These are phyloP conservation scores for Sitobion miscanthi DNA, from an alignment of 1,140 invertebrate species.

Conservation along the genomic window DNA sequence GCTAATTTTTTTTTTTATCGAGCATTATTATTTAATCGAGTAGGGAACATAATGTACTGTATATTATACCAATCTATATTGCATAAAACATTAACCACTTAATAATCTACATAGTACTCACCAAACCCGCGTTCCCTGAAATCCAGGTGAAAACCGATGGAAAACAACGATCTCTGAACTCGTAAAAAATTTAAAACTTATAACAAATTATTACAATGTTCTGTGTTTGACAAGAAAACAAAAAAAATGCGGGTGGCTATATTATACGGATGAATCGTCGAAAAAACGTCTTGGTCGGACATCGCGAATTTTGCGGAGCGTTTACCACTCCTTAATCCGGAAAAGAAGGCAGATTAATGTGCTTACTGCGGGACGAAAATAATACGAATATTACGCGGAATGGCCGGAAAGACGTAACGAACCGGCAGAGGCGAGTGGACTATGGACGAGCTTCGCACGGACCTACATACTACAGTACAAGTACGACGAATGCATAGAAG, in stretches of 20 bases:
- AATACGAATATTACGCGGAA: neutral
- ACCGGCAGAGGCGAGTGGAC: too few species aligned
- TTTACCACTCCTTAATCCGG: neutral
- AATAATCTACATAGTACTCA: neutral
- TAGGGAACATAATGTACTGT: too few species aligned
- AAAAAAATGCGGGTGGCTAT: neutral
- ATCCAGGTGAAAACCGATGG: neutral
- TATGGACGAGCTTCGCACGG: too few species aligned
- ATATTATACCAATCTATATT: too few species aligned
- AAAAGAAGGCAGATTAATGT: neutral
- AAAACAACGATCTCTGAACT: neutral
- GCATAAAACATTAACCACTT: too few species aligned
- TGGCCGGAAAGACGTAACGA: too few species aligned
- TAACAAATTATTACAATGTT: neutral
- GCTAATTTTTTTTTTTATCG: too few species aligned
- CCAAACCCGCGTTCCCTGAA: neutral
- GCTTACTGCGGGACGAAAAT: neutral
- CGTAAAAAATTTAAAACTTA: accelerated
- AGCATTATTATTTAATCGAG: too few species aligned
- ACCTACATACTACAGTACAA: too few species aligned
- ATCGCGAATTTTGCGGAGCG: neutral
- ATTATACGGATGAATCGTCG: too few species aligned
- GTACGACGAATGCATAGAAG: too few species aligned
- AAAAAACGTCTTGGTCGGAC: too few species aligned
- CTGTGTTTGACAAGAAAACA: neutral